Base-by-base conservation (phyloP, 1,140 invertebrate genomes). In the Cotesia vestalis region DNA sequence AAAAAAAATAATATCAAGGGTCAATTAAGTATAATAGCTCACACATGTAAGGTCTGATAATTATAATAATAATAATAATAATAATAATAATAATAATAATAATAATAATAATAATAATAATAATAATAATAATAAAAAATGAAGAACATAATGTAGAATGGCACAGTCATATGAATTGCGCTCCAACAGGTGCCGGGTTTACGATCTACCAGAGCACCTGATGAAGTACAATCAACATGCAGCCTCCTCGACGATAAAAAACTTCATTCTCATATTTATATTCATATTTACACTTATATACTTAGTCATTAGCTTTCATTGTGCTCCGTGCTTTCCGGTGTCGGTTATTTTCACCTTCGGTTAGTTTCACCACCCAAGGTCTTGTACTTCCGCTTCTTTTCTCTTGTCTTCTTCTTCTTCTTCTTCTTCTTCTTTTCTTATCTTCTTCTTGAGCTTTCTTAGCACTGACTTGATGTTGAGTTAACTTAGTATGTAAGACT, bases 211-310 rank as follows among this genome's bases (percentile, higher is more conserved):
- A 96, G 94, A 96, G 95, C 95, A 96, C 95, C 95, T 96, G 94
- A 96, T 96, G 95, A 96, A 96, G 95, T 96, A 96, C 95, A 96
- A 96, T 95, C 93, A 94, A 94, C 94, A 94, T 94, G 93, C 91
- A 85, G 85, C 85, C 85, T 82, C 80, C 81, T 77, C 73, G 72
- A 34, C 57, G 11, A 2, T 46, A 6, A 46, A 46, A 40, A 40
- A 40, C 27, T 27, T 27, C 27, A 27, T 27, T 27, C 27, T 27
- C 27, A 27, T 27, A 27, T 27, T 27, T 27, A 27, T 27, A 27
- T 27, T 27, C 27, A 27, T 27, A 27, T 27, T 27, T 27, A 27
- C 27, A 27, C 27, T 27, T 27, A 27, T 27, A 27, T 27, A 27
- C 27, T 27, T 27, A 27, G 3, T 1, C 27, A 27, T 27, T 27